These are phyloP conservation scores for Nezara viridula DNA, from an alignment of 2,888 invertebrate genomes.

Conservation along the genomic window DNA sequence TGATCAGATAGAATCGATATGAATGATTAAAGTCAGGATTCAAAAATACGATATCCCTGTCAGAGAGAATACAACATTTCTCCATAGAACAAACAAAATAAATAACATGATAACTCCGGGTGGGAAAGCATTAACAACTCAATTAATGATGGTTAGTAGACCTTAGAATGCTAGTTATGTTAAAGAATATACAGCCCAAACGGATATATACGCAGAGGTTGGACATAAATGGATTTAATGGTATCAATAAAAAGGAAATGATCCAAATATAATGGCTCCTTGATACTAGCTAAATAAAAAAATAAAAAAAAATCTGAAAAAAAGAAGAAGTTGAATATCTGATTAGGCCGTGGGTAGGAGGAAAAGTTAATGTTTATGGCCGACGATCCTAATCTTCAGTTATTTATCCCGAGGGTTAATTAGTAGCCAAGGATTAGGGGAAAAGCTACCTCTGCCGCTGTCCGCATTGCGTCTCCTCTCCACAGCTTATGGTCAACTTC, in stretches of 20 bases:
- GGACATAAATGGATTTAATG: not conserved
- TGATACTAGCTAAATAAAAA: not conserved
- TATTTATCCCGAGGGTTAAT: not conserved
- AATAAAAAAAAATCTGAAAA: not conserved
- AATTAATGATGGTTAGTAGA: too few species aligned
- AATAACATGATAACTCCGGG: too few species aligned
- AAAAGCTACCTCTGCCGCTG: not conserved
- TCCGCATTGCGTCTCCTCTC: not conserved
- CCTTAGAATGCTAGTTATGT: too few species aligned
- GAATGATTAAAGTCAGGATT: too few species aligned
- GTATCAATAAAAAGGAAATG: not conserved
- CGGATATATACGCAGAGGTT: not conserved
- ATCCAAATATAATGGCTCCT: not conserved
- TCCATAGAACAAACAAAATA: too few species aligned
- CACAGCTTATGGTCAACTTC: not conserved
- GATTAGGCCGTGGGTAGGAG: not conserved
- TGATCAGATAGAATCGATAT: too few species aligned
- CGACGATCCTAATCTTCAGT: not conserved
- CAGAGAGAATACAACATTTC: too few species aligned
- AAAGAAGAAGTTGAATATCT: not conserved
- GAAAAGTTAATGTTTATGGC: not conserved
- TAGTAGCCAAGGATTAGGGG: not conserved
- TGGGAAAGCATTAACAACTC: too few species aligned
- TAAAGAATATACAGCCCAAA: not conserved
- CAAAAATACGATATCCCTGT: too few species aligned